Conservation (phyloP, 2,888 invertebrate species). For the Perizoma flavofasciatum region DNA sequence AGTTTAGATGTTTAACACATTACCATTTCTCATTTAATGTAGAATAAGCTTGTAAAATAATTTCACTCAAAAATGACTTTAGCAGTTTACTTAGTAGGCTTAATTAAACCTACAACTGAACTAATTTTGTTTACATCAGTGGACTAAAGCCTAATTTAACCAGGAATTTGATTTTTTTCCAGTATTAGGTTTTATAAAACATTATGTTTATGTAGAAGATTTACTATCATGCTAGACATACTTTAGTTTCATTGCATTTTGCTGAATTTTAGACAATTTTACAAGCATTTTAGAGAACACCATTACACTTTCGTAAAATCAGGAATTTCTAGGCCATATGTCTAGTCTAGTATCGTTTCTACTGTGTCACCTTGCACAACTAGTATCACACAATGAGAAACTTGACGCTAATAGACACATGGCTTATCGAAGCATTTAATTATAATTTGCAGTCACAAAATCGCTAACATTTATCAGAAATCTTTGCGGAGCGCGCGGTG, state of each 20-base stretch:
- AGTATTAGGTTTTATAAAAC: background rate
- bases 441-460: constrained; percentile 46
- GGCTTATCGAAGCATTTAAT: constrained; percentile 39
- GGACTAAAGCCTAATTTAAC: background rate
- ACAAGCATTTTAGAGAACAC: constrained; percentile 3
- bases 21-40: background rate
- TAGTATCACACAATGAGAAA: constrained; percentile 15
- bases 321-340: constrained; percentile 20
- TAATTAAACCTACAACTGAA: too few species aligned
- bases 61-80: too few species aligned
- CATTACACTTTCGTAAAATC: background rate
- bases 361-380: background rate
- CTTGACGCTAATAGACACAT: constrained; percentile 36
- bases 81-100: too few species aligned
- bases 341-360: constrained; percentile 32
- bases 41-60: constrained; percentile 5
- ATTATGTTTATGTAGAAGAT: background rate
- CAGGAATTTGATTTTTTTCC: background rate
- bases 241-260: constrained; percentile 4
- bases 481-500: constrained; percentile 76
- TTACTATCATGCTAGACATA: background rate
- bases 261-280: constrained; percentile 6
- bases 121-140: background rate
- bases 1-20: constrained; percentile 13
- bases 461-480: constrained; percentile 54